Evolutionary conservation across 1,140 invertebrate species (phyloP).

Genomic region (Pseudomyrmex concolor): DNA sequence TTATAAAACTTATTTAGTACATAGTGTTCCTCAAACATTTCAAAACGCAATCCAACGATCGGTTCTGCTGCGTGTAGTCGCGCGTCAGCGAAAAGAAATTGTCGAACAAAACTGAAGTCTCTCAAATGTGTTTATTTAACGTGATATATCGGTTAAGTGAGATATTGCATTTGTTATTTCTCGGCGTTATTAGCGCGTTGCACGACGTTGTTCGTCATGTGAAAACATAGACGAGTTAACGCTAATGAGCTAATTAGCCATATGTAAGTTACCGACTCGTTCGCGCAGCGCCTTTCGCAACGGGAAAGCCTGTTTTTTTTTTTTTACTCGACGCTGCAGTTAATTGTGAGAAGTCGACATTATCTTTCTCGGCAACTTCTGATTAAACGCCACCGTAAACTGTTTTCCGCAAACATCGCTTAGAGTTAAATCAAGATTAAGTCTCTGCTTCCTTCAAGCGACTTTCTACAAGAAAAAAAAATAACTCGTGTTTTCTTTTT

Average conservation of each 20-base stretch:
- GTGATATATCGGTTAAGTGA: background rate
- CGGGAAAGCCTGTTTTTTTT: background rate
- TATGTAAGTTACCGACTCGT: constrained; percentile 1
- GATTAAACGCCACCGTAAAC: background rate
- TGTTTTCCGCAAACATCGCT: background rate
- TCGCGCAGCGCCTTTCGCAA: background rate
- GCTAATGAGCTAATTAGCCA: constrained; percentile 25
- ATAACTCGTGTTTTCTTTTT: background rate
- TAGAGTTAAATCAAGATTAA: background rate
- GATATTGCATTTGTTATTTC: background rate
- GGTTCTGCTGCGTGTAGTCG: background rate
- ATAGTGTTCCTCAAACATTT: background rate
- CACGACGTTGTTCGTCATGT: background rate
- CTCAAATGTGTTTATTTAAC: background rate
- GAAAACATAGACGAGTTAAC: background rate
- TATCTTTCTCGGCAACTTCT: background rate
- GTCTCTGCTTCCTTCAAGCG: background rate
- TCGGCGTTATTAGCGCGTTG: background rate
- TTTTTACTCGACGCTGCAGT: background rate
- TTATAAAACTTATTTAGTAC: background rate
- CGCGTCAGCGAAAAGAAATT: background rate
- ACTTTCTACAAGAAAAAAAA: background rate
- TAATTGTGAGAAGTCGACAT: background rate
- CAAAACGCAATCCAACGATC: background rate
- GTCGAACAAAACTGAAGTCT: background rate